phyloP scores from a whole-genome alignment of 2,797 vertebrate genomes.

The Ispidina lecontei region DNA sequence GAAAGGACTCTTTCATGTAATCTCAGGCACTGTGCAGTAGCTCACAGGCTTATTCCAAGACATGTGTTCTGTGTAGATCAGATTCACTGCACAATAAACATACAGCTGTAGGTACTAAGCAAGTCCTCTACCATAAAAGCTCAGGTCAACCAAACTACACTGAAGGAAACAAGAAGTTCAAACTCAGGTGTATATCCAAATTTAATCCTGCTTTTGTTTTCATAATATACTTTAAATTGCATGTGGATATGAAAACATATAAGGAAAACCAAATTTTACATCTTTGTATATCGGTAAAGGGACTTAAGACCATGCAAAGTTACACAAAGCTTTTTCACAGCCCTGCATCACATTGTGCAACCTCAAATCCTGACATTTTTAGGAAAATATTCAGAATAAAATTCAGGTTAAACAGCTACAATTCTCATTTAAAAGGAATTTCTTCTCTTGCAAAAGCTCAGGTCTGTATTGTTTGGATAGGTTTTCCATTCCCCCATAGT shows the following conservation, averaged over 20 bases:
- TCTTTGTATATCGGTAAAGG: not conserved
- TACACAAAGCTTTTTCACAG: not conserved
- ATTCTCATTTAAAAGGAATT: not conserved
- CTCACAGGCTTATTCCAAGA: not conserved
- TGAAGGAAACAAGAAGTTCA: not conserved
- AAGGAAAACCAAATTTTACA: not conserved
- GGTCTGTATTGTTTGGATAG: not conserved
- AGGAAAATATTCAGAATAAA: not conserved
- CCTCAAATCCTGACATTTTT: not conserved
- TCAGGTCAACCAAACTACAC: not conserved
- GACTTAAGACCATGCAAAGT: not conserved
- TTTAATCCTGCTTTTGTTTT: not conserved
- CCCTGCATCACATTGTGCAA: not conserved
- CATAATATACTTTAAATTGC: not conserved
- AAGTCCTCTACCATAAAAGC: not conserved
- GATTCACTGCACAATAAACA: not conserved
- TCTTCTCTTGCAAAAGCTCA: not conserved
- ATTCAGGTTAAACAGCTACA: not conserved
- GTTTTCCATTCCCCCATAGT: not conserved
- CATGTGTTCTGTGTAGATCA: not conserved
- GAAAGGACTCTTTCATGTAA: not conserved
- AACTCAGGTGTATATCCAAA: not conserved
- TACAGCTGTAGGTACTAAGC: not conserved
- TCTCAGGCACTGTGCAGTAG: not conserved
- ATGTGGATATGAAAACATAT: fast-evolving